phyloP scores from a whole-genome alignment of 1,140 invertebrate genomes.

The Heterodera schachtii region DNA sequence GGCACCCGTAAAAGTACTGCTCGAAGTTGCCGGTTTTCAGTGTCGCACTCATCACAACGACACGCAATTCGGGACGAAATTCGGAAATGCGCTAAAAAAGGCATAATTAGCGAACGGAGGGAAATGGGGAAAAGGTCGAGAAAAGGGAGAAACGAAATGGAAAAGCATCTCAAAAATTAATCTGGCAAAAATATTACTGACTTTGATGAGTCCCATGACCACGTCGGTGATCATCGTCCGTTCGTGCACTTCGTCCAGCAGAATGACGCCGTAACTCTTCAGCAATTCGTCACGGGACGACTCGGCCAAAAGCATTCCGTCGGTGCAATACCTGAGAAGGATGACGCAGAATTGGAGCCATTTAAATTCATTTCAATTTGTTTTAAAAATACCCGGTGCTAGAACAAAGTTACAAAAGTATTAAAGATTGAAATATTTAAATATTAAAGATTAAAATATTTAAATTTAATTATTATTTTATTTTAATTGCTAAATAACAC shows the following conservation, averaged over 20 bases:
- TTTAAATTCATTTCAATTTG: too few relatives aligned
- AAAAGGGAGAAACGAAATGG: too few relatives aligned
- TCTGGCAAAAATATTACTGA: not conserved
- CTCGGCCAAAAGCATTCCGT: conserved; percentile 89
- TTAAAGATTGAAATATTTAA: too few relatives aligned
- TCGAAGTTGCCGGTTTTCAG: conserved; percentile 94
- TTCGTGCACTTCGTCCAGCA: conserved; percentile 97
- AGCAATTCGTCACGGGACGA: conserved; percentile 79
- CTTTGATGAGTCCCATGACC: conserved; percentile 32
- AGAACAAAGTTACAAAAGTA: too few relatives aligned
- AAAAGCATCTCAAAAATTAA: too few relatives aligned
- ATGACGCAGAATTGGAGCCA: too few relatives aligned
- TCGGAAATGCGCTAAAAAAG: conserved; percentile 45
- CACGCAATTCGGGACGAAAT: conserved; percentile 84
- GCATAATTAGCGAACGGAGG: not conserved
- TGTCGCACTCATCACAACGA: conserved; percentile 93
- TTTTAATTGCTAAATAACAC: too few relatives aligned
- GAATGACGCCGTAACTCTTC: conserved; percentile 82
- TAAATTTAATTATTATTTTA: too few relatives aligned
- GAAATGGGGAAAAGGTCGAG: not conserved
- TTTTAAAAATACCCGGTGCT: too few relatives aligned
- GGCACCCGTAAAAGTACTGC: conserved; percentile 91
- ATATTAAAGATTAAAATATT: too few relatives aligned
- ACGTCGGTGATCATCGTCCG: conserved; percentile 78
- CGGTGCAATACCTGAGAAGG: conserved; percentile 77